Base-by-base conservation (phyloP, 2,113 vertebrate species). In the Ginglymostoma cirratum region DNA sequence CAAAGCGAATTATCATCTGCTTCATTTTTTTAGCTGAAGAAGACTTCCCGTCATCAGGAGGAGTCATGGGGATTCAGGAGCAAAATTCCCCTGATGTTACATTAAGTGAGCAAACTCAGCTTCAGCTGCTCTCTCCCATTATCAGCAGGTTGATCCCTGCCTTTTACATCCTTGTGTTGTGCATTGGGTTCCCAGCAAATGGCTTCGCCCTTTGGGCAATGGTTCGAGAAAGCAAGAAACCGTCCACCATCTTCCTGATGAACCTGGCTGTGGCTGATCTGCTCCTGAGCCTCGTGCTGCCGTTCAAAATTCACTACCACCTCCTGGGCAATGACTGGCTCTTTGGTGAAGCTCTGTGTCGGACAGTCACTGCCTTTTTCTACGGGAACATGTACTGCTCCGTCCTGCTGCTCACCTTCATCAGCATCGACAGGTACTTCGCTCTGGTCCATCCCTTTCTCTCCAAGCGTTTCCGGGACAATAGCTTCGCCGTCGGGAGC, bases 371-470 rank as follows among this genome's bases (percentile, higher is more conserved):
- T 0, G 98, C 98, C 0, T 66, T 98, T 0, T 98, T 99, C 96
- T 99, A 99, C 0, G 55, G 55, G 55, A 61, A 61, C 55, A 61
- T 61, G 55, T 61, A 61, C 0, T 97, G 98, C 92, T 98, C 98
- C 0, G 96, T 98, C 94, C 97, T 99, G 95, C 98, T 98, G 96
- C 98, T 99, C 95, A 97, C 97, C 0, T 97, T 98, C 19, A 96
- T 99, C 96, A 98, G 98, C 2, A 38, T 98, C 0, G 99, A 99
- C 95, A 97, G 98, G 3, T 99, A 99, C 96, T 96, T 99, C 27
- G 98, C 98, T 0, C 97, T 99, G 96, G 99, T 98, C 3, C 98
- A 98, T 61, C 98, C 99, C 0, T 98, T 99, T 78, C 96, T 97
- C 0, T 97, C 98, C 0, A 97, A 97, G 0, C 96, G 96, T 0